A percentile compares a stretch with the other conserved stretches of the same genome.
phyloP scores from a whole-genome alignment of 1,140 invertebrate species.

The Drosophila kurseongensis region DNA sequence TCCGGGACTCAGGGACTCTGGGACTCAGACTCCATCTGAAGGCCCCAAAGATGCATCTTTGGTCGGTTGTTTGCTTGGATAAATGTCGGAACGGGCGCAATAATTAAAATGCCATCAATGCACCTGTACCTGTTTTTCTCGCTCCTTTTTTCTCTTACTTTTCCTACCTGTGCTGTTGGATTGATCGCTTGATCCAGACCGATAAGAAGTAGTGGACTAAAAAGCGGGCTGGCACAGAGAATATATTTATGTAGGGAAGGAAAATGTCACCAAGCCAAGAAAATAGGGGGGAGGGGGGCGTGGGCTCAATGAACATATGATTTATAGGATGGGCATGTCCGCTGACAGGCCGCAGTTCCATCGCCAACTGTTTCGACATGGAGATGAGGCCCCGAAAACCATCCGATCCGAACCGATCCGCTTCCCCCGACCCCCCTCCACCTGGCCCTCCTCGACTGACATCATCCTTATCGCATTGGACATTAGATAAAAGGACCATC shows the following conservation, averaged over 20 bases:
- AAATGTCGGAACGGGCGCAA: slow-evolving; percentile 37
- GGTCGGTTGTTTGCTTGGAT: slow-evolving; percentile 41
- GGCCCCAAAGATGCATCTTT: background rate
- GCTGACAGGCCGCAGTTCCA: slow-evolving; percentile 48
- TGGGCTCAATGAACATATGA: slow-evolving; percentile 68
- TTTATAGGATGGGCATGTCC: slow-evolving; percentile 48
- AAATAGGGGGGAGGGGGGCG: slow-evolving; percentile 12
- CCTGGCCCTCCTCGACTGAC: slow-evolving; percentile 12
- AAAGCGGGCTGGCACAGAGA: slow-evolving; percentile 26
- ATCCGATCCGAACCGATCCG: background rate
- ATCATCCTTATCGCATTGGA: slow-evolving; percentile 33
- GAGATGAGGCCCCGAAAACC: slow-evolving; percentile 3
- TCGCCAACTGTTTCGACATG: slow-evolving; percentile 33
- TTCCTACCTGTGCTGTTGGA: slow-evolving; percentile 27
- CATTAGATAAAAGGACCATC: slow-evolving; percentile 49
- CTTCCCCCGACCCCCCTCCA: slow-evolving; percentile 21
- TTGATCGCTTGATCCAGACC: slow-evolving; percentile 59
- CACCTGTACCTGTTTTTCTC: slow-evolving; percentile 38
- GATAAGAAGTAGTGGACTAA: slow-evolving; percentile 49
- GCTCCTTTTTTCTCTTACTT: background rate
- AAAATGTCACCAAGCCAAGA: slow-evolving; percentile 61
- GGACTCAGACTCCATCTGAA: slow-evolving; percentile 1
- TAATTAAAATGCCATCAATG: slow-evolving; percentile 78
- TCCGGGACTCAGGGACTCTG: background rate
- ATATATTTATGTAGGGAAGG: background rate